Evolutionary conservation across 2,888 invertebrate species (phyloP).

Genomic region (Pilophorus perplexus): DNA sequence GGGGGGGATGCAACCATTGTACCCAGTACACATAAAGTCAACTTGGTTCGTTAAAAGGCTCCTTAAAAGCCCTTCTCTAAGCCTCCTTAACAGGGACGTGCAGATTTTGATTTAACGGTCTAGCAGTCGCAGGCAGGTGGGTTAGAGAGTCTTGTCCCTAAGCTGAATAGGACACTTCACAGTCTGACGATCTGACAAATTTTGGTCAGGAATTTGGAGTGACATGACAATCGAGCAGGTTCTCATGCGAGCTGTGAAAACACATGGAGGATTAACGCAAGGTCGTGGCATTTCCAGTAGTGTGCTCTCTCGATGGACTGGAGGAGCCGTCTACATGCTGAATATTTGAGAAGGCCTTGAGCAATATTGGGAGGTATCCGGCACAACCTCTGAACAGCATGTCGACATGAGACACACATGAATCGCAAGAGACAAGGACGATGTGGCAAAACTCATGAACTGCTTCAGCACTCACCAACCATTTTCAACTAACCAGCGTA

Average conservation of each 20-base stretch:
- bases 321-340: constrained; percentile 44
- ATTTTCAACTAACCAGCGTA: constrained; percentile 43
- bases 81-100: too few species aligned
- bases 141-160: too few species aligned
- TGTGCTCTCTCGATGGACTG: constrained; percentile 44
- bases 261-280: constrained; percentile 44
- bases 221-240: constrained; percentile 50
- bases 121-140: too few species aligned
- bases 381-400: constrained; percentile 46
- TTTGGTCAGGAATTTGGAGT: constrained; percentile 40
- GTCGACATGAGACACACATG: constrained; percentile 47
- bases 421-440: constrained; percentile 45
- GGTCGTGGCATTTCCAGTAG: too few species aligned
- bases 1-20: too few species aligned
- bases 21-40: too few species aligned
- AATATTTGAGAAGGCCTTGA: constrained; percentile 46
- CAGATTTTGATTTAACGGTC: too few species aligned
- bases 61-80: too few species aligned
- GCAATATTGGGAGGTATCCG: constrained; percentile 38
- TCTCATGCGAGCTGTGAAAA: constrained; percentile 50
- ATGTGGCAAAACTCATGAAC: constrained; percentile 45
- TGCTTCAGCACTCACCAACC: constrained; percentile 48
- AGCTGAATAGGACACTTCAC: constrained; percentile 42
- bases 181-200: constrained; percentile 37
- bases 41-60: too few species aligned